phyloP scores from a whole-genome alignment of 2,797 vertebrate species.

The Galago senegalensis region DNA sequence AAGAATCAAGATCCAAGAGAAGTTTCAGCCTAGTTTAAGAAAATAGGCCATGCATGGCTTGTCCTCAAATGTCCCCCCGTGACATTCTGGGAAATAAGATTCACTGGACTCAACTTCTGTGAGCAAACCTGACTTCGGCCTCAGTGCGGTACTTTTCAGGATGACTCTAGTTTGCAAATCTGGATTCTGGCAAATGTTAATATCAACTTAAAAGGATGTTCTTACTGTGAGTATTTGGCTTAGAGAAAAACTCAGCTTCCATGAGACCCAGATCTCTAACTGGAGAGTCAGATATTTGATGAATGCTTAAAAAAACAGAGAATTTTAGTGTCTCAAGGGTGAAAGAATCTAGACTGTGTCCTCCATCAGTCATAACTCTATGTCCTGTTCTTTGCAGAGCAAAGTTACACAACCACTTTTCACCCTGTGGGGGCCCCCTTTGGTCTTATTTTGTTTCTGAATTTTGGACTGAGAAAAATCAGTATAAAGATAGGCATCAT shows the following conservation, averaged over 20 bases:
- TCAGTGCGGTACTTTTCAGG: background rate
- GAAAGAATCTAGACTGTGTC: background rate
- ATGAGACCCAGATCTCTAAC: background rate
- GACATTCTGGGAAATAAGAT: background rate
- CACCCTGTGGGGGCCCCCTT: background rate
- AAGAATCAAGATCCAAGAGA: background rate
- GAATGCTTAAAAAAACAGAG: background rate
- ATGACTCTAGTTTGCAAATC: background rate
- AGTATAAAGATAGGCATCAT: constrained; percentile 58
- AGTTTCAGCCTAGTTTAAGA: background rate
- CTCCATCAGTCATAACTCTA: background rate
- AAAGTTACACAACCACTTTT: background rate
- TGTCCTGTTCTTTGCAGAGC: background rate
- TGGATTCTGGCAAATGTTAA: background rate
- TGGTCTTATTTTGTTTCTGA: constrained; percentile 61
- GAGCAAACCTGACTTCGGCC: background rate
- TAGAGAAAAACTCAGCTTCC: background rate
- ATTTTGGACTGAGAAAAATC: constrained; percentile 69
- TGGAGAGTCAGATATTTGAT: background rate
- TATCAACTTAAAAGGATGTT: background rate
- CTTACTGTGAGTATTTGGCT: background rate
- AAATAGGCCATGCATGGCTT: background rate
- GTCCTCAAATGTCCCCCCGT: background rate
- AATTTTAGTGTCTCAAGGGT: background rate
- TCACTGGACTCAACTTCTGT: background rate